A percentile compares a stretch with the other conserved stretches of the same genome.
Conservation (phyloP, 2,113 vertebrate genomes). For the Machaerirhynchus nigripectus region DNA sequence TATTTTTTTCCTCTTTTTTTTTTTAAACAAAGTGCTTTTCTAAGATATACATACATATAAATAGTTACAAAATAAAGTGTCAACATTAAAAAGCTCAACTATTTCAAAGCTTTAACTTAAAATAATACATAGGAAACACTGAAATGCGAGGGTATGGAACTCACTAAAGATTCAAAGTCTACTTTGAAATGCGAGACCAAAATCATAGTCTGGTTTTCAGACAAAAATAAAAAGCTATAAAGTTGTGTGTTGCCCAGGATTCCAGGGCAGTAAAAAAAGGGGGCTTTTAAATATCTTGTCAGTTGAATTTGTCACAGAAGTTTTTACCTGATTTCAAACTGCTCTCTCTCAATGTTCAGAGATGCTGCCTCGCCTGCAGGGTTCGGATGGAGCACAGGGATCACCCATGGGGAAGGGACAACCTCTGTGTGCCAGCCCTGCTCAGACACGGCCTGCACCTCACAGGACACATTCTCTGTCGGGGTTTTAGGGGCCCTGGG, state of each 20-base stretch:
- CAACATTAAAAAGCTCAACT: constrained; percentile 90
- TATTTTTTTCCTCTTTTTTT: constrained; percentile 68
- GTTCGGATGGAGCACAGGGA: background rate
- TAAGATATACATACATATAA: constrained; percentile 94
- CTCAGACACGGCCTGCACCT: background rate
- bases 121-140: constrained; percentile 84
- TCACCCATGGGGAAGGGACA: background rate
- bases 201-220: constrained; percentile 81
- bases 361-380: background rate
- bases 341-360: background rate
- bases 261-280: constrained; percentile 64
- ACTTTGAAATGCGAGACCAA: constrained; percentile 80
- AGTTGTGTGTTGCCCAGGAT: constrained; percentile 65
- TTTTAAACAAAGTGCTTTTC: constrained; percentile 98
- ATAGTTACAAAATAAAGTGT: constrained; percentile 93
- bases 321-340: constrained; percentile 65
- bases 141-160: constrained; percentile 79
- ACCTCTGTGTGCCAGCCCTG: background rate
- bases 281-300: constrained; percentile 66
- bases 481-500: background rate
- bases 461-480: constrained; percentile 47
- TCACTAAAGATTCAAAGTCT: constrained; percentile 76
- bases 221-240: constrained; percentile 64
- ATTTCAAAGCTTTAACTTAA: constrained; percentile 85
- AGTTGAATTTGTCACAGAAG: constrained; percentile 65